Evolutionary conservation across 2,113 vertebrate species (phyloP).

Genomic region (Rafetus swinhoei): DNA sequence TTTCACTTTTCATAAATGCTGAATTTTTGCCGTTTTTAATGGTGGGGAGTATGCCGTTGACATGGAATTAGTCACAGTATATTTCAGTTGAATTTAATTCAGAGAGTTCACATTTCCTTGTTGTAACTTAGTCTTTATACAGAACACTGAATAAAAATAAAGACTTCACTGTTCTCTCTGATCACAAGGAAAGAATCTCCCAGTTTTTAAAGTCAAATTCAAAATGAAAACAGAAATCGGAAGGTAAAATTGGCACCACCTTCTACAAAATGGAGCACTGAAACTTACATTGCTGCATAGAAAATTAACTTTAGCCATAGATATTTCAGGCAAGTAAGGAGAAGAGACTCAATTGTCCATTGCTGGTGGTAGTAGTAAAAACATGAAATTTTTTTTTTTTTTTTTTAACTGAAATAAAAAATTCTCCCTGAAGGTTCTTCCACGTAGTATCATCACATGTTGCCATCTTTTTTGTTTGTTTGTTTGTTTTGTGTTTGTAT

Average conservation of each 20-base stretch:
- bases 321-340: not conserved
- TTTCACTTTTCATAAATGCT: not conserved
- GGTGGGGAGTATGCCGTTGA: accelerated
- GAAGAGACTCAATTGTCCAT: not conserved
- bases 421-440: not conserved
- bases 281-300: not conserved
- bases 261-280: not conserved
- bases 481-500: not conserved
- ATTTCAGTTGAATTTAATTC: accelerated
- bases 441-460: accelerated
- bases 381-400: not conserved
- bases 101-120: not conserved
- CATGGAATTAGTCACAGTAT: accelerated
- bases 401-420: no score
- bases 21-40: accelerated
- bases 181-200: not conserved
- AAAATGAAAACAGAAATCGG: not conserved
- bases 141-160: not conserved
- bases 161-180: not conserved
- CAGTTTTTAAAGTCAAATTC: not conserved
- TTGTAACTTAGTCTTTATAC: not conserved
- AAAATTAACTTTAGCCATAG: not conserved
- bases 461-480: not conserved
- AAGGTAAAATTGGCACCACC: not conserved
- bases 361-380: not conserved